Conservation (phyloP, 2,888 invertebrate species). For the Craniophora ligustri region DNA sequence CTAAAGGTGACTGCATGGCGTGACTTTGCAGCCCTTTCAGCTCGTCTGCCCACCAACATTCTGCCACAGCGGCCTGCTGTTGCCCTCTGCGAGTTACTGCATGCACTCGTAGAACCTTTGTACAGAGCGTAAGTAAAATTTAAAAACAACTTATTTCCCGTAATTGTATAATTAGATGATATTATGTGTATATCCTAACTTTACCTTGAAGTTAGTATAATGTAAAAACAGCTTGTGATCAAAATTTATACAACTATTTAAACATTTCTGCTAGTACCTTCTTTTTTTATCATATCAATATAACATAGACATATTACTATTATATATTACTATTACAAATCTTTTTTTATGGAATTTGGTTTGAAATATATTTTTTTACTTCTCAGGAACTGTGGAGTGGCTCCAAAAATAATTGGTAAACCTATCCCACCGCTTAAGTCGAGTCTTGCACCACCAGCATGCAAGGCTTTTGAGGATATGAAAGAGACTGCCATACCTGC, state of each 20-base stretch:
- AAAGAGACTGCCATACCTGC: constrained; percentile 94
- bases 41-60: constrained; percentile 94
- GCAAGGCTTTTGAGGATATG: constrained; percentile 92
- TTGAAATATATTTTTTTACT: background rate
- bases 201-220: too few relatives aligned
- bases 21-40: constrained; percentile 93
- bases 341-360: too few relatives aligned
- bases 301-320: too few relatives aligned
- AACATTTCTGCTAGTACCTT: constrained; percentile 1
- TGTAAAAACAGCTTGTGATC: background rate
- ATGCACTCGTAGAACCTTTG: constrained; percentile 95
- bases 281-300: background rate
- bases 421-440: constrained; percentile 86
- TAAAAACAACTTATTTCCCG: too few relatives aligned
- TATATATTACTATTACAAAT: too few relatives aligned
- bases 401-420: constrained; percentile 91
- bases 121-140: constrained; percentile 90
- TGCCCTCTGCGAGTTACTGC: constrained; percentile 94
- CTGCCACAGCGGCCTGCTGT: constrained; percentile 93
- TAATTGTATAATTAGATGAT: too few relatives aligned
- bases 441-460: constrained; percentile 90
- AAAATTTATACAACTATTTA: constrained; percentile 22
- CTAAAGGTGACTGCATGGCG: constrained; percentile 97
- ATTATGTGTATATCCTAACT: too few relatives aligned
- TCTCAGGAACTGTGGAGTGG: constrained; percentile 92